Base-by-base conservation (phyloP, 2,888 invertebrate species). In the Schizaphis graminum region DNA sequence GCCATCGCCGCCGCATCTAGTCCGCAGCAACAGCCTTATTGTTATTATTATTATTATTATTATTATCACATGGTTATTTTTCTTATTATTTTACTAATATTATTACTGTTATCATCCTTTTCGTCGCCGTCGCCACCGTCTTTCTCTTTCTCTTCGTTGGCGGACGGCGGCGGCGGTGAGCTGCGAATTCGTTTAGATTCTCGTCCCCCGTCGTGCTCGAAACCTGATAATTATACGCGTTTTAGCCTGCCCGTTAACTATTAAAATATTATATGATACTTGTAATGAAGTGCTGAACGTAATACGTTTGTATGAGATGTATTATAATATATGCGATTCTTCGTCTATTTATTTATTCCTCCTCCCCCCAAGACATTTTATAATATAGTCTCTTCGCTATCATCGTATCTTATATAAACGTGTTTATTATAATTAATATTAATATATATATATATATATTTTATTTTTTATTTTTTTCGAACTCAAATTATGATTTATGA, bases 21-120 rank as follows among this genome's bases (percentile, higher is more conserved):
- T 93, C 93, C 84, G 44, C 89, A 84, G 47, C 93, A 85, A 84
- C 93, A 56, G 57, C 56, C 57, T 89, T 89, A 57, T 93, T 77
- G 87, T 86, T 85, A n/a, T 77, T 35, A 49, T 67, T 88, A 53
- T 41, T 56, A 21, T 77, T 89, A 49, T 16, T 67, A n/a, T 3
- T 61, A 49, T 88, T 88, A 61, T 77, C 67, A 77, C 67, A 77
- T 35, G 67, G 35, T 77, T 77, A 77, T 77, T 35, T 77, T 93
- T 92, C 61, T 92, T 53, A 28, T 67, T 53, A 35, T 86, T 86
- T 56, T 84, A 89, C 47, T 89, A 53, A 44, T 90, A 57, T 89
- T 44, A 67, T 91, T 90, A 41, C 16, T 28, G 35, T 28, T 77
- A 28, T 49, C 16, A 21, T 77, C 67, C 16, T 11, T 53, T 77